phyloP scores from a whole-genome alignment of 2,113 vertebrate species.

The Serilophus lunatus region DNA sequence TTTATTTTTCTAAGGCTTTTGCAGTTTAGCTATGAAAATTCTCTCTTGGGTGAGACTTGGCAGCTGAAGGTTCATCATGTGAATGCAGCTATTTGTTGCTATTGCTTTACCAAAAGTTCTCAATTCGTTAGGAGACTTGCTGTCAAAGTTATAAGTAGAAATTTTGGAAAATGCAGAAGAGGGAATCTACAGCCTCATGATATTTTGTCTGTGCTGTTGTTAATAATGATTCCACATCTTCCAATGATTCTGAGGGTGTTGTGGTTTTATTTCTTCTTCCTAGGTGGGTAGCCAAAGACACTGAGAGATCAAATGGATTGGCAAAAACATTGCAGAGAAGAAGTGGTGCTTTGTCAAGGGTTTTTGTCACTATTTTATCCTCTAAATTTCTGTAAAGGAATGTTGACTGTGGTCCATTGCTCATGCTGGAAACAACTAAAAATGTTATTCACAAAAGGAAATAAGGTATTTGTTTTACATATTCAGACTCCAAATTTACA shows the following conservation, averaged over 20 bases:
- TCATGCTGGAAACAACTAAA: not conserved
- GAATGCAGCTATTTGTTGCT: not conserved
- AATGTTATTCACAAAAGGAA: not conserved
- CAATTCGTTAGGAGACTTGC: not conserved
- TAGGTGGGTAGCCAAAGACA: not conserved
- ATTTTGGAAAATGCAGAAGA: not conserved
- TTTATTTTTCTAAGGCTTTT: slow-evolving; percentile 11
- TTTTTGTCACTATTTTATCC: not conserved
- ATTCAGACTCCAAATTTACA: not conserved
- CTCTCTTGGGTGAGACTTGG: not conserved
- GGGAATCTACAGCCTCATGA: not conserved
- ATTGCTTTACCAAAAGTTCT: slow-evolving; percentile 25
- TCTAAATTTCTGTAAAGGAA: not conserved
- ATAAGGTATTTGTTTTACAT: not conserved
- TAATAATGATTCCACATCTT: not conserved
- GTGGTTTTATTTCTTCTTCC: not conserved
- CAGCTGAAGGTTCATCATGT: not conserved
- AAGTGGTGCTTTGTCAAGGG: not conserved
- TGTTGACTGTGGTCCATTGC: not conserved
- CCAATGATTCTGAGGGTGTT: not conserved
- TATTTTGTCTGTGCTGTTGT: not conserved
- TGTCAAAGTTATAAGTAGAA: not conserved
- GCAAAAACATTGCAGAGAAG: not conserved
- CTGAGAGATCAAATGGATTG: not conserved
- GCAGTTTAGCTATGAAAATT: not conserved